Percentiles rank a stretch among this genome's conserved stretches.
Evolutionary conservation across 2,797 vertebrate species (phyloP).

Genomic region (Cercopithecus petaurista): DNA sequence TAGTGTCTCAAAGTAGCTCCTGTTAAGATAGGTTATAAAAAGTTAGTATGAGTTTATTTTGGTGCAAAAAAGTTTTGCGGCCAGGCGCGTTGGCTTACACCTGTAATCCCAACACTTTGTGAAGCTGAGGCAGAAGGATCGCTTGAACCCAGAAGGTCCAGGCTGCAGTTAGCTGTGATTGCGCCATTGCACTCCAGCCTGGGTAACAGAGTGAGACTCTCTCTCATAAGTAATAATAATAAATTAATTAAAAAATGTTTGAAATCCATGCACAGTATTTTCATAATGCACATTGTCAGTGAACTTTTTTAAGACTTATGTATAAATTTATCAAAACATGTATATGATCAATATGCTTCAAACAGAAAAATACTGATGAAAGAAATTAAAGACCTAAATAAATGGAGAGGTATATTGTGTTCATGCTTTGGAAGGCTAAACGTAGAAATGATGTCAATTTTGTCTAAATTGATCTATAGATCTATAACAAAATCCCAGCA

Average conservation of each 20-base stretch:
- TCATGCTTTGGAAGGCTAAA: not conserved
- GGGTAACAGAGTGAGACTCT: not conserved
- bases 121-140: not conserved
- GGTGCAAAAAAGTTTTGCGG: not conserved
- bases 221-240: not conserved
- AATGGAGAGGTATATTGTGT: not conserved
- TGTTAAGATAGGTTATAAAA: too few species aligned
- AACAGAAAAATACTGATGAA: not conserved
- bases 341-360: not conserved
- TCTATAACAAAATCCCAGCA: not conserved
- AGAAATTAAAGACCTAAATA: not conserved
- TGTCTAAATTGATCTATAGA: not conserved
- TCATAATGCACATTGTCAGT: too few species aligned
- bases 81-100: not conserved
- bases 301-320: not conserved
- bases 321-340: not conserved
- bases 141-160: not conserved
- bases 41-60: too few species aligned
- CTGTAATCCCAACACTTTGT: not conserved
- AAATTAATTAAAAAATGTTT: too few species aligned
- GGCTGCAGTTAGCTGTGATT: too few species aligned
- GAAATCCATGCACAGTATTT: too few species aligned
- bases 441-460: not conserved
- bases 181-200: not conserved
- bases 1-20: too few species aligned